Percentiles rank a stretch among this genome's conserved stretches.
Evolutionary conservation across 2,113 vertebrate genomes (phyloP).

Genomic region (Uropsilus gracilis): DNA sequence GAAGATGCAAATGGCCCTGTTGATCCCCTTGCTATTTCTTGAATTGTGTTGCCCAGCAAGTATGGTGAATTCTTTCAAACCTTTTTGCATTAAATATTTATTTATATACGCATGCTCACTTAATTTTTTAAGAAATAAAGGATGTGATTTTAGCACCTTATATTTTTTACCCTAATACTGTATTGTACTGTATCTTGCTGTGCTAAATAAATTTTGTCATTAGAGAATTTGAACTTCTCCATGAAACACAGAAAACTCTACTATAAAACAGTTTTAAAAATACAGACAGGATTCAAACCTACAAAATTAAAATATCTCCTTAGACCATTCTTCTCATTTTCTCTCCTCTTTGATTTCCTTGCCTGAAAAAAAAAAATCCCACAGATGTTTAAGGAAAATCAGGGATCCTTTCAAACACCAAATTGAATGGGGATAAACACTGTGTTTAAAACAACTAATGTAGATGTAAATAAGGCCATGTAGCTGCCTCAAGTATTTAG

Average conservation of each 20-base stretch:
- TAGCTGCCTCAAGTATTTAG: neutral
- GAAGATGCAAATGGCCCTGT: neutral
- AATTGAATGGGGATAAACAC: neutral
- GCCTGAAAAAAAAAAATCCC: neutral
- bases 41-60: neutral
- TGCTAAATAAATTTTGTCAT: neutral
- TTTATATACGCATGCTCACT: neutral
- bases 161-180: neutral
- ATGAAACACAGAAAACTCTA: constrained; percentile 31
- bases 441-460: neutral
- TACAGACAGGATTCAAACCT: neutral
- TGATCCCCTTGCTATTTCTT: neutral
- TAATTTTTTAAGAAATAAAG: neutral
- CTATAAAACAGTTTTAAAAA: neutral
- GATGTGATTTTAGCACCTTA: neutral
- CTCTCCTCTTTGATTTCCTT: neutral
- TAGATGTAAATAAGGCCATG: constrained; percentile 34
- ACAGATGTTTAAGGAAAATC: constrained; percentile 10
- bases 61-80: neutral
- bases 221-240: constrained; percentile 8
- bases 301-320: constrained; percentile 5
- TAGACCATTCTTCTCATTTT: neutral
- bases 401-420: neutral
- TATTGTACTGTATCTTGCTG: neutral
- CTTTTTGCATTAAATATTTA: neutral